Base-by-base conservation (phyloP, 2,888 invertebrate genomes). In the Drosophila emarginata region DNA sequence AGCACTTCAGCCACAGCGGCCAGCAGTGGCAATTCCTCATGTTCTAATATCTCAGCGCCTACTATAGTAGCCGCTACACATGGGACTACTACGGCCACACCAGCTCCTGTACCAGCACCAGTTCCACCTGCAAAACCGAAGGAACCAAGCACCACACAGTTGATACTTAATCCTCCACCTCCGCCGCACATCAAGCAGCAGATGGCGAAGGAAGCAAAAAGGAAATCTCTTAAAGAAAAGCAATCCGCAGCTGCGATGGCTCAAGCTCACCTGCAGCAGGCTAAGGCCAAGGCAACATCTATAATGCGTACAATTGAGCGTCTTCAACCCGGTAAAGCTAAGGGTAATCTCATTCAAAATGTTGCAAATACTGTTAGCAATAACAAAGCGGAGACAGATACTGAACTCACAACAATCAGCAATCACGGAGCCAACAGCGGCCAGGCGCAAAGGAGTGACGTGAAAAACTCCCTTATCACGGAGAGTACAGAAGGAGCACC, bases 261-360 rank as follows among this genome's bases (percentile, higher is more conserved):
- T 0, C 88, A 89, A 67, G 79, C 86, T 0, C 94, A 93, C 87
- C 18, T 11, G 12, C 45, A 45, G 21, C 92, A 95, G 74, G 90
- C 93, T 72, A 93, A 95, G 71, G 74, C 70, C 18, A 85, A 85
- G 66, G 71, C 74, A 12, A 96, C 96, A 91, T 45, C 45, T 11
- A 93, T 96, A 69, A 96, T 96, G 90, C 93, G 96, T 74, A 96
- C 96, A 0, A 97, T 97, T 78, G 96, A 97, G 77, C 93, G 97
- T 64, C 91, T 97, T 59, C 97, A 97, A 85, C 96, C 96, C 0
- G 97, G 97, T 0, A 97, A 97, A 91, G 95, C 96, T 87, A 97
- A 97, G 93, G 97, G 97, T 0, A 97, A 97, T 92, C 92, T 97
- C 18, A 92, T 97, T 26, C 94, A 95, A 40, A 96, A 95, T 88